These are phyloP conservation scores for Falcunculus frontatus DNA, from an alignment of 2,113 vertebrate species.

Conservation along the genomic window DNA sequence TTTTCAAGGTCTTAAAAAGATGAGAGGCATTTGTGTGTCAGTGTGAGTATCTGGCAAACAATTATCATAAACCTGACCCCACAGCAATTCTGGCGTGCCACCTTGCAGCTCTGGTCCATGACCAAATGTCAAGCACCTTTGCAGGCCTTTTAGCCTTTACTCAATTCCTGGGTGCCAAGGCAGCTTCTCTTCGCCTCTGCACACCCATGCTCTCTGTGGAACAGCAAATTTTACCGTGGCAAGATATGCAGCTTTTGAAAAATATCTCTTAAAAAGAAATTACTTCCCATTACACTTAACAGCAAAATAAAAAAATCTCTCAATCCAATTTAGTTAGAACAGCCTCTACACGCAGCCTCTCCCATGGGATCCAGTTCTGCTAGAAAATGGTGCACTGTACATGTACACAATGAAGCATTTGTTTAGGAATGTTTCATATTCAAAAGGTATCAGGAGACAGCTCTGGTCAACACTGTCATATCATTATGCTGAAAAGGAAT, in stretches of 20 bases:
- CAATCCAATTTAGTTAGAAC: neutral
- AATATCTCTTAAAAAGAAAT: neutral
- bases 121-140: neutral
- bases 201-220: neutral
- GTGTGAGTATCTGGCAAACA: neutral
- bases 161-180: neutral
- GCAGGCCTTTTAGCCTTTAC: neutral
- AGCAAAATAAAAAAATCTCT: neutral
- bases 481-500: neutral
- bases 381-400: neutral
- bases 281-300: neutral
- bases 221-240: neutral
- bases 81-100: neutral
- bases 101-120: neutral
- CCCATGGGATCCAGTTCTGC: neutral
- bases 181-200: accelerated
- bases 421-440: neutral
- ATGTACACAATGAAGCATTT: neutral
- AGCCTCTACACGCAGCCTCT: neutral
- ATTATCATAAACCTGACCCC: neutral
- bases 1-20: neutral
- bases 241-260: neutral
- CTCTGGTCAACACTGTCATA: neutral
- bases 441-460: neutral
- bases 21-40: neutral